A percentile compares a stretch with the other conserved stretches of the same genome.
phyloP scores from a whole-genome alignment of 2,888 invertebrate genomes.

The Steinernema carpocapsae region DNA sequence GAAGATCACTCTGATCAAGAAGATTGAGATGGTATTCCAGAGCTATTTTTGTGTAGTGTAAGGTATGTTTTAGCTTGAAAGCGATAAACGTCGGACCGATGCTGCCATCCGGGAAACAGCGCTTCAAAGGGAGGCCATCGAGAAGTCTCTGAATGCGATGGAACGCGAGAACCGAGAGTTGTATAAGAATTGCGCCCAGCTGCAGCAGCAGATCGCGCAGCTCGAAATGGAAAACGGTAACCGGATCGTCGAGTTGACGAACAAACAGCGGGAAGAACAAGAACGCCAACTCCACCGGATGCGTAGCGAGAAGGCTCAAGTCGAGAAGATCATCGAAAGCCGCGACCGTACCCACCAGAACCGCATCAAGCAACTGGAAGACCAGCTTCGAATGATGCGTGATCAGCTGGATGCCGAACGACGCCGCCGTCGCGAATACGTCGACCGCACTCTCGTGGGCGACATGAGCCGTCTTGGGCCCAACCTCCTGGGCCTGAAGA shows the following conservation, averaged over 20 bases:
- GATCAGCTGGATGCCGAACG: constrained; percentile 66
- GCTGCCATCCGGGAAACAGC: constrained; percentile 67
- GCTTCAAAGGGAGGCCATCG: constrained; percentile 67
- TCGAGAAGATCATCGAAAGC: constrained; percentile 66
- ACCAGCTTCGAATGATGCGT: constrained; percentile 62
- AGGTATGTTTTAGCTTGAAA: constrained; percentile 58
- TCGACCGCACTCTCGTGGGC: constrained; percentile 60
- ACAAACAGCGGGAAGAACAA: constrained; percentile 67
- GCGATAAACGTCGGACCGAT: constrained; percentile 66
- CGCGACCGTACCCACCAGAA: constrained; percentile 64
- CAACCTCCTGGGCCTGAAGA: constrained; percentile 36
- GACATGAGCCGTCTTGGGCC: constrained; percentile 60
- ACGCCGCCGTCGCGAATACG: constrained; percentile 59
- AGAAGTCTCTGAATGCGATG: constrained; percentile 68
- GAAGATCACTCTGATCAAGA: constrained; percentile 62
- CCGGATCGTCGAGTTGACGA: constrained; percentile 66
- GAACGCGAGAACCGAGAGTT: constrained; percentile 67
- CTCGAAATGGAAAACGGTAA: constrained; percentile 69
- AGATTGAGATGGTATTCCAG: constrained; percentile 61
- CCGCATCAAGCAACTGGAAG: constrained; percentile 65
- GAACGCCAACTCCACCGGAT: constrained; percentile 64
- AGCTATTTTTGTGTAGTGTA: neutral
- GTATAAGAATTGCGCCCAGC: constrained; percentile 68
- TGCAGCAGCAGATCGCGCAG: constrained; percentile 68
- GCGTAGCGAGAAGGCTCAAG: constrained; percentile 66